These are phyloP conservation scores for Patella pellucida DNA, from an alignment of 2,888 invertebrate genomes.

Conservation along the genomic window DNA sequence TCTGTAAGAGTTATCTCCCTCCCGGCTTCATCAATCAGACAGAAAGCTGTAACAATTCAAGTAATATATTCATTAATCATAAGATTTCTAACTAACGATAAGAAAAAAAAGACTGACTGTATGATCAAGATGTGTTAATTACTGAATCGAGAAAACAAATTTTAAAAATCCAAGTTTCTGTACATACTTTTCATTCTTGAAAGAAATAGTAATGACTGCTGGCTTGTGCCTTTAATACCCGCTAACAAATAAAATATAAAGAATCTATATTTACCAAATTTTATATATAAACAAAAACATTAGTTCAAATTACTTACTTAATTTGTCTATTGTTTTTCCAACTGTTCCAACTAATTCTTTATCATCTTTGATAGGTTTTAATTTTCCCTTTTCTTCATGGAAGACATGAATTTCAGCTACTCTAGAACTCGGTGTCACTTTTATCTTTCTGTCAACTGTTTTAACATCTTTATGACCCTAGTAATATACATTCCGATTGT, in stretches of 20 bases:
- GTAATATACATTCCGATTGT: no score
- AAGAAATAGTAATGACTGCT: no score
- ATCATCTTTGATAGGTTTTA: conserved; percentile 34
- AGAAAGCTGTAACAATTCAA: conserved; percentile 49
- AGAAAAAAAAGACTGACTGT: not conserved
- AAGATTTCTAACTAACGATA: not conserved
- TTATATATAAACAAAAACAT: no score
- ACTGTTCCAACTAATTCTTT: conserved; percentile 53
- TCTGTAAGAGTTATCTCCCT: conserved; percentile 52
- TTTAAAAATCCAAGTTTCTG: no score
- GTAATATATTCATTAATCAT: conserved; percentile 15
- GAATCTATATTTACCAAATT: no score
- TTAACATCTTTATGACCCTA: conserved; percentile 59
- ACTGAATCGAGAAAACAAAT: no score
- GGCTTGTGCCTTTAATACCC: no score
- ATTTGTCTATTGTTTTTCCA: conserved; percentile 52
- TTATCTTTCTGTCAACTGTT: conserved; percentile 56
- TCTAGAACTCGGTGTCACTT: conserved; percentile 62
- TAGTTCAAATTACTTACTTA: conserved; percentile 45
- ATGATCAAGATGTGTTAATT: not conserved
- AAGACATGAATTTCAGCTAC: conserved; percentile 54
- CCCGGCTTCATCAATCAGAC: conserved; percentile 62
- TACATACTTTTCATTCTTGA: no score
- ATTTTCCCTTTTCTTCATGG: conserved; percentile 45
- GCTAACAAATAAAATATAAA: no score